Percentiles rank a stretch among this genome's conserved stretches.
phyloP scores from a whole-genome alignment of 2,113 vertebrate species.

The Tamias sibiricus region DNA sequence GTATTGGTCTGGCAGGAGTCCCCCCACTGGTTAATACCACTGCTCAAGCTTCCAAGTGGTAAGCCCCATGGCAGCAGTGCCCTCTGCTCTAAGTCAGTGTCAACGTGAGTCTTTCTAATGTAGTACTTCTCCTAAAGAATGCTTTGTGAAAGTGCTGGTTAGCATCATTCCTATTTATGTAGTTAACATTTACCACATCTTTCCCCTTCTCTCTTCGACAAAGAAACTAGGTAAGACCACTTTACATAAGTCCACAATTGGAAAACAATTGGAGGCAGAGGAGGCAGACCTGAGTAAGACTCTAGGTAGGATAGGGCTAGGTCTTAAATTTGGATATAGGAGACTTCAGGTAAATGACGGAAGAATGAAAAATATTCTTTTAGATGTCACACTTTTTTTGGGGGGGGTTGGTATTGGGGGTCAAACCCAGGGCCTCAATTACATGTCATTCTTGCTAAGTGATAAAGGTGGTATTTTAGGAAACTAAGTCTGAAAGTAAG shows the following conservation, averaged over 20 bases:
- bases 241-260: background rate
- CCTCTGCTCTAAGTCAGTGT: background rate
- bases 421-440: too few species aligned
- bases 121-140: constrained; percentile 6
- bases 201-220: background rate
- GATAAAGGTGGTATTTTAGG: constrained; percentile 28
- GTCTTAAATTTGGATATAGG: background rate
- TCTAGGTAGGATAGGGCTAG: background rate
- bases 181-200: background rate
- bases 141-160: background rate
- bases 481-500: constrained; percentile 31
- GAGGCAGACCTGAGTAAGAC: background rate
- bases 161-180: background rate
- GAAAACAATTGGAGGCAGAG: background rate
- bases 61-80: background rate
- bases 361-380: background rate
- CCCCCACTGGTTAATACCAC: background rate
- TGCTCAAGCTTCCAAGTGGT: background rate
- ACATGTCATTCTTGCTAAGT: background rate
- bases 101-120: background rate
- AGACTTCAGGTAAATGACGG: background rate
- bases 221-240: background rate
- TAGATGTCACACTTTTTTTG: background rate
- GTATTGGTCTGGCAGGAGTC: background rate
- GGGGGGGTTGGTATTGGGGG: too few species aligned